Conservation (phyloP, 64 coral and sea anemone genomes). For the Actinia equina region DNA sequence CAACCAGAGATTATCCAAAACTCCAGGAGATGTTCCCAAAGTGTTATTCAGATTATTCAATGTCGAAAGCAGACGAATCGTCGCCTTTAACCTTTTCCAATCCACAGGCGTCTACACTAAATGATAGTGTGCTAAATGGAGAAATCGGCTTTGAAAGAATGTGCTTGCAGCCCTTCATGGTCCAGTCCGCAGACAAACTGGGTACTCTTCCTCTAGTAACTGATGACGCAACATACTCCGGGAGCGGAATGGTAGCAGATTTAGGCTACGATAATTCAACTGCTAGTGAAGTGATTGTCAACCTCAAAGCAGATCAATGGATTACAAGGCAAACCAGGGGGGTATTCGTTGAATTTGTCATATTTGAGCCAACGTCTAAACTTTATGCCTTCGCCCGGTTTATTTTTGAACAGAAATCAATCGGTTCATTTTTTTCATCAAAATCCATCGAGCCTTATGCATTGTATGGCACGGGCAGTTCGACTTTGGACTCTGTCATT, state of each 20-base stretch:
- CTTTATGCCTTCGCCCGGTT: conserved; percentile 27
- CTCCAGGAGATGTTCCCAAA: conserved; percentile 22
- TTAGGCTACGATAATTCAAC: conserved; percentile 46
- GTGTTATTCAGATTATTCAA: conserved; percentile 31
- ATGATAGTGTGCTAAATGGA: neutral
- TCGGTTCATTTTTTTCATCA: conserved; percentile 33
- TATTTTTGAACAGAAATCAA: conserved; percentile 48
- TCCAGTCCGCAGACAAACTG: conserved; percentile 3
- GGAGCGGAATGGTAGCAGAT: conserved; percentile 38
- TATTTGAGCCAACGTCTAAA: conserved; percentile 18
- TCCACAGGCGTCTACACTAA: neutral
- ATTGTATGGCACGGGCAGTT: conserved; percentile 32
- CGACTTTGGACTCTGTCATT: neutral
- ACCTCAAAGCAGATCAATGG: conserved; percentile 29
- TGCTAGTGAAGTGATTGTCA: neutral
- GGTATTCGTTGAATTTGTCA: conserved; percentile 37
- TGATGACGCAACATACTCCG: conserved; percentile 17
- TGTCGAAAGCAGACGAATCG: neutral
- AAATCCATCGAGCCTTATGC: conserved; percentile 35
- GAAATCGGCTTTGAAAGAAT: conserved; percentile 23
- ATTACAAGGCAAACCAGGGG: conserved; percentile 25
- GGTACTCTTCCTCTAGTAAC: conserved; percentile 17
- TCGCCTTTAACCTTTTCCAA: neutral
- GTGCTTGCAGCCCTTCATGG: conserved; percentile 3
- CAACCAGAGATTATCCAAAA: conserved; percentile 9